These are phyloP conservation scores for Ovis aries DNA, from an alignment of 2,113 vertebrate species.

Conservation along the genomic window DNA sequence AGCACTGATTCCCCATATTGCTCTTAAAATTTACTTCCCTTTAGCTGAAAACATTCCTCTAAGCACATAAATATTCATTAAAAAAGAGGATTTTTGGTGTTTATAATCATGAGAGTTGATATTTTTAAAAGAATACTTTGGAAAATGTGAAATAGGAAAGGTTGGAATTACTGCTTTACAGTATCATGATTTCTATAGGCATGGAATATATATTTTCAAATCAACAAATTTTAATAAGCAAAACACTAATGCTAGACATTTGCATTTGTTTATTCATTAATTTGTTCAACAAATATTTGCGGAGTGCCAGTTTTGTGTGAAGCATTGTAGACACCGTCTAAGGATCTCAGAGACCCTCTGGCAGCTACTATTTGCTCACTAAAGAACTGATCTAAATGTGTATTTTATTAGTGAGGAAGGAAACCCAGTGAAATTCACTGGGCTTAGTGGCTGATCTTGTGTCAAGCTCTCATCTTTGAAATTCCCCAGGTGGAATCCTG, in stretches of 20 bases:
- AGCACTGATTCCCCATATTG: neutral
- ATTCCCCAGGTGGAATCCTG: neutral
- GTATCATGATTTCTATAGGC: neutral
- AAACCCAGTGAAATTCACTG: neutral
- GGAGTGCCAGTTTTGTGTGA: neutral
- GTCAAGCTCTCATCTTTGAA: neutral
- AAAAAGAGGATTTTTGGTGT: neutral
- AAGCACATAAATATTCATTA: neutral
- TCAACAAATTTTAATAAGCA: neutral
- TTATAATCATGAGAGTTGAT: neutral
- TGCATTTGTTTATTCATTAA: neutral
- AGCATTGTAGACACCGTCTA: neutral
- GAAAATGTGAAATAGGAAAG: neutral
- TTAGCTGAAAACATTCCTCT: neutral
- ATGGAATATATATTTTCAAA: neutral
- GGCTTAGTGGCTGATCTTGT: neutral
- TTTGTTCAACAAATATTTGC: slow-evolving; percentile 2
- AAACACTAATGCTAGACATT: neutral
- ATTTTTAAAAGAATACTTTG: neutral
- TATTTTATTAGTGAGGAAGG: neutral
- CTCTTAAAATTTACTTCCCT: neutral
- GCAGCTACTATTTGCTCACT: neutral
- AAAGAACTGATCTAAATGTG: neutral
- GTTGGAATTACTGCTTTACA: neutral
- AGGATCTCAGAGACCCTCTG: neutral